Evolutionary conservation across 2,113 vertebrate species (phyloP), one percentile per base, ranked within the genome.

Genomic region (Dasypus novemcinctus): DNA sequence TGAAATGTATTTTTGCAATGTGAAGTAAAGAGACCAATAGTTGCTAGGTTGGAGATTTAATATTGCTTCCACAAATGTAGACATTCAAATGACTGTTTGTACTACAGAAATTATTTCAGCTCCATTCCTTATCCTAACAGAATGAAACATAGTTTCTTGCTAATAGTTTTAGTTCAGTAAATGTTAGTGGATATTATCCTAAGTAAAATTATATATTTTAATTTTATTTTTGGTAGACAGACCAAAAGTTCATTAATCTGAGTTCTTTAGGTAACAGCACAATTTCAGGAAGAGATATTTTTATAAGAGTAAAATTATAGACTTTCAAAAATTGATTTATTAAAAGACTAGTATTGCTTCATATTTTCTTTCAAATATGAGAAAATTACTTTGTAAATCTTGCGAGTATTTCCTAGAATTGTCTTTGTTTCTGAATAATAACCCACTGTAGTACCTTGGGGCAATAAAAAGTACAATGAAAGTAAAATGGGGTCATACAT

Each of bases 401-500:
- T 95, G 1, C 3, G 25, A 83, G 21, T 21, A 29, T 85, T 94
- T 95, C 21, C n/a, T 78, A 92, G 33, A 86, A 68, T 33, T 78
- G 12, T 12, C 46, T 76, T 74, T 5, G 20, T 80, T 66, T 71
- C 88, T 95, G 71, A 94, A 49, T 87, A 81, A 74, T 20, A 80
- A 17, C 57, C 38, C 23, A 76, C n/a, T 38, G 17, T 21, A 46
- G 49, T 76, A 94, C 1, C 29, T 29, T 75, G 36, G 18, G 6
- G 43, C 4, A 36, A 95, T 88, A 86, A 41, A 92, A 64, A 27
- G 71, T 46, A 25, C 46, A 29, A 83, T 71, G 31, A 78, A 82
- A 95, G 72, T 85, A 61, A 96, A 95, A 86, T 83, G 43, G 38
- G 18, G 29, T 83, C 59, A 90, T 87, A 79, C 8, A 83, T 90